Evolutionary conservation across 2,888 invertebrate genomes (phyloP).

Genomic region (Phyllotreta striolata): DNA sequence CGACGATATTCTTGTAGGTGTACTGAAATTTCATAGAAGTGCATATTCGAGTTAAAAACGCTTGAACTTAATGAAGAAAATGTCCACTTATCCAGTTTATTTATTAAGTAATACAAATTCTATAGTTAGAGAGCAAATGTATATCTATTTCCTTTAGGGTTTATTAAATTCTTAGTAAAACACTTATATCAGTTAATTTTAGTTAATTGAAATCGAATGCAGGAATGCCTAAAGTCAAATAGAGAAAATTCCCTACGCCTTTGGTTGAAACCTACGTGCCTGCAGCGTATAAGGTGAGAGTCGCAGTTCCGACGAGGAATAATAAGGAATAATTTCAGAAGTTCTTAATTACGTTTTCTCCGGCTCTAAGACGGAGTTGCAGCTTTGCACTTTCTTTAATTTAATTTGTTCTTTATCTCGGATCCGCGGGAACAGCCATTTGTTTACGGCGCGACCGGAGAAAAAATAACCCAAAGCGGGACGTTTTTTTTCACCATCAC

Average conservation of each 20-base stretch:
- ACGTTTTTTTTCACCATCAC: no score
- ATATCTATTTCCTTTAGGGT: no score
- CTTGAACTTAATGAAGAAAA: neutral
- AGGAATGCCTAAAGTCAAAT: no score
- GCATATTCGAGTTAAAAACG: neutral
- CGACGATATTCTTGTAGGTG: no score
- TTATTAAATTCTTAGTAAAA: no score
- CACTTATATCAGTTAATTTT: no score
- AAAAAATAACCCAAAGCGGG: neutral
- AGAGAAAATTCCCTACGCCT: neutral
- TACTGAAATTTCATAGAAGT: neutral
- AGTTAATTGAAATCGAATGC: no score
- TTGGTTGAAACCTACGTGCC: constrained; percentile 26
- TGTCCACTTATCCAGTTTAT: no score
- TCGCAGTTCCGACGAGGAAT: constrained; percentile 28
- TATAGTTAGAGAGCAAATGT: no score
- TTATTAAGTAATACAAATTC: no score
- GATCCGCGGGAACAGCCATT: constrained; percentile 4
- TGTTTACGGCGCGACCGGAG: constrained; percentile 15
- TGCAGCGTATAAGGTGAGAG: constrained; percentile 26
- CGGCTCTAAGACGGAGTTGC: constrained; percentile 30
- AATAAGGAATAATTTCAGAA: constrained; percentile 37
- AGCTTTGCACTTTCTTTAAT: constrained; percentile 32
- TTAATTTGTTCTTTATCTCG: constrained; percentile 29
- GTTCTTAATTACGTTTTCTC: constrained; percentile 36